Conservation (phyloP, 2,888 invertebrate species). For the Brachyopa scutellaris region DNA sequence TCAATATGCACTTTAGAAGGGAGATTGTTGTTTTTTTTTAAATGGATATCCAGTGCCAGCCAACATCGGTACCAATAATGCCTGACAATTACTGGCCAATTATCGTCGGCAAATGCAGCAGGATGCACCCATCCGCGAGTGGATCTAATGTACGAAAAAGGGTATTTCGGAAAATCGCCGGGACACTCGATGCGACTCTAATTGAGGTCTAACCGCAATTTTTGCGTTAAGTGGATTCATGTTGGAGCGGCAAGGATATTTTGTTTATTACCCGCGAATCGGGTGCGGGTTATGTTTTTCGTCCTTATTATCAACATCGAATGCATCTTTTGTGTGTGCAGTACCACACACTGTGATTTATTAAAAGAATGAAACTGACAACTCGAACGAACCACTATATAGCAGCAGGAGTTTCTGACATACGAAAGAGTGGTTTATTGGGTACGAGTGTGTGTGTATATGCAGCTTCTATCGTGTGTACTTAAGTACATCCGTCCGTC, state of each 20-base stretch:
- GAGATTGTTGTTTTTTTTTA: constrained; percentile 11
- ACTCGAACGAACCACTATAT: constrained; percentile 47
- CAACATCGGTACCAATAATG: constrained; percentile 71
- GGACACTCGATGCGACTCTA: constrained; percentile 52
- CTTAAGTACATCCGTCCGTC: constrained; percentile 61
- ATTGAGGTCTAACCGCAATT: constrained; percentile 72
- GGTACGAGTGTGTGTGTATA: not conserved
- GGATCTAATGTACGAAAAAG: constrained; percentile 18
- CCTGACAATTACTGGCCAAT: constrained; percentile 72
- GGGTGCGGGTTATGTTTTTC: constrained; percentile 17
- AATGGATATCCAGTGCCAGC: constrained; percentile 16
- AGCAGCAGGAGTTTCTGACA: constrained; percentile 67
- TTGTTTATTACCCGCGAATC: constrained; percentile 62
- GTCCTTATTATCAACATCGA: constrained; percentile 14
- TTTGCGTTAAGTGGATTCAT: constrained; percentile 72
- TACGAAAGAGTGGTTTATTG: constrained; percentile 51
- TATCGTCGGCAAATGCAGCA: constrained; percentile 46
- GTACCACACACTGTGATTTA: constrained; percentile 72
- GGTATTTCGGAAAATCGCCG: constrained; percentile 38
- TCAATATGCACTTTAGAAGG: constrained; percentile 48
- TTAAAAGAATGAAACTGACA: constrained; percentile 72
- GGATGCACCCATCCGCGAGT: too few species aligned
- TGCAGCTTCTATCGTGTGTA: constrained; percentile 33
- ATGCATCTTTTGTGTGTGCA: constrained; percentile 44
- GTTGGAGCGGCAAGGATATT: constrained; percentile 65